Evolutionary conservation across 2,888 invertebrate species (phyloP).

Genomic region (Frankliniella fusca): DNA sequence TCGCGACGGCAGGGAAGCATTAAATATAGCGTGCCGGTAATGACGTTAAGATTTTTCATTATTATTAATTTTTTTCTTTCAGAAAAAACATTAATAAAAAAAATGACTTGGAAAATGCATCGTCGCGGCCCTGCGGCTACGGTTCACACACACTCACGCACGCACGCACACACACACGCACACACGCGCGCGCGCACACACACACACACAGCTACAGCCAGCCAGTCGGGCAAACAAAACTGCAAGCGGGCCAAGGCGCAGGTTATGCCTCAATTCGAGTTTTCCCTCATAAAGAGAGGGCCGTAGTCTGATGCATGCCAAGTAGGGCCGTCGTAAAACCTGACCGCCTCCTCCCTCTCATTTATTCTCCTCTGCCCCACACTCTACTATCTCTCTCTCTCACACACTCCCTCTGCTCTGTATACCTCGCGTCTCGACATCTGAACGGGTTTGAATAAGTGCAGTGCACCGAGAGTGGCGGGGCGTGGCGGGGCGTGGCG

Average conservation of each 20-base stretch:
- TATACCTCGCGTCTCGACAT: background rate
- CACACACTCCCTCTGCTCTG: background rate
- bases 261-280: constrained; percentile 18
- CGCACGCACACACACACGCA: too few relatives aligned
- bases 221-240: background rate
- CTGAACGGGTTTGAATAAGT: background rate
- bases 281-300: constrained; percentile 12
- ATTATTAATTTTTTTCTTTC: too few relatives aligned
- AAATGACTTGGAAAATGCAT: too few relatives aligned
- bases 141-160: too few relatives aligned
- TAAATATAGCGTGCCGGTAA: too few relatives aligned
- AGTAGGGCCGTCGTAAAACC: constrained; percentile 17
- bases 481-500: background rate
- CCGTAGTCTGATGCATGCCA: constrained; percentile 19
- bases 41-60: too few relatives aligned
- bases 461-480: background rate
- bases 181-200: too few relatives aligned
- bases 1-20: too few relatives aligned
- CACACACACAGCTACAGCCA: background rate
- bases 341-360: background rate
- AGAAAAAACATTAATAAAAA: too few relatives aligned
- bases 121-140: too few relatives aligned
- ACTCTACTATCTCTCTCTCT: background rate
- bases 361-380: background rate
- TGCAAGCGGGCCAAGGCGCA: background rate